Evolutionary conservation across 2,797 vertebrate genomes (phyloP), one percentile per base, ranked within the genome.

Genomic region (Trematomus bernacchii): DNA sequence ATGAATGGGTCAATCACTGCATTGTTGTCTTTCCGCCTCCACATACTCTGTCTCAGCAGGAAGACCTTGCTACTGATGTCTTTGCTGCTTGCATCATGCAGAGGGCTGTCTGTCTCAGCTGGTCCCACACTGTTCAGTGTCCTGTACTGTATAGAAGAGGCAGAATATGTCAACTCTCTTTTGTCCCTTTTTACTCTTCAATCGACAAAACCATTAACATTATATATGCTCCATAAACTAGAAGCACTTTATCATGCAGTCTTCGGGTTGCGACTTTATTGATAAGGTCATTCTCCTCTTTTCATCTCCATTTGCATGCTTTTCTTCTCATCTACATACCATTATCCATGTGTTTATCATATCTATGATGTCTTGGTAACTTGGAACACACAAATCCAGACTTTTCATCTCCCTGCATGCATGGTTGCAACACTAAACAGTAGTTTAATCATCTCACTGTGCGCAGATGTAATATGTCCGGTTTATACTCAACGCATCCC

Each of bases 191-290:
- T 70, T 58, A 4, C 37, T 47, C 6, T 37, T 44, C 69, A 23
- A 23, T 33, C 40, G 58, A 52, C 27, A 46, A 57, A 50, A 57
- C 27, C 19, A 52, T 7, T 4, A 44, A 50, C 48, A 44, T 21
- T 44, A 43, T 40, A 42, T 59, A 30, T 55, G 10, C 51, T 60
- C 4, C 9, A 18, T 18, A n/a, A 13, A 53, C 21, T 46, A 40
- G 76, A 76, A 30, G 4, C 62, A 68, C 71, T 76, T 71, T 27
- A 75, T 33, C 27, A 59, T 47, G 12, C 15, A 58, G 5, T 15
- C 6, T 1, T 8, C 0, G 1, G 37, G 46, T 51, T 46, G 10
- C 50, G 21, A 13, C n/a, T 14, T 59, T 10, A 57, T 58, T 61
- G 58, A 73, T 19, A 44, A 16, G 3, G 12, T 30, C 6, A 1